Conservation (phyloP, 35 echinoderm and acorn worm species). For the Holothuria glaberrima region DNA sequence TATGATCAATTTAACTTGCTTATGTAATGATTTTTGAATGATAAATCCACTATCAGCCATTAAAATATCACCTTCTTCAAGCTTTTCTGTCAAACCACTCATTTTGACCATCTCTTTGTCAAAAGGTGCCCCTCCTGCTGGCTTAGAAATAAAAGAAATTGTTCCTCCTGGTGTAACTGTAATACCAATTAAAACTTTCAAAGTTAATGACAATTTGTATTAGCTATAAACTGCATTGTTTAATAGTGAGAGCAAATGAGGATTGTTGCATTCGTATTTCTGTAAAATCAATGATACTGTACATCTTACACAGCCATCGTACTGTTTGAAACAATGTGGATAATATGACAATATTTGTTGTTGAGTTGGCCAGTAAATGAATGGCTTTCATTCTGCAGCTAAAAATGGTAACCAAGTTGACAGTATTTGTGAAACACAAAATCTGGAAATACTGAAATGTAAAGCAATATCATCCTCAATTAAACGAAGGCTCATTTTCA, state of each 20-base stretch:
- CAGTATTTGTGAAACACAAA: conserved; percentile 71
- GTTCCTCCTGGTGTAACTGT: conserved; percentile 78
- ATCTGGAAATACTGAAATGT: conserved; percentile 65
- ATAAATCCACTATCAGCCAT: conserved; percentile 88
- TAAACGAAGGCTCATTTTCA: conserved; percentile 78
- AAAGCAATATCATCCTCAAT: conserved; percentile 66
- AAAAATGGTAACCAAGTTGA: conserved; percentile 85
- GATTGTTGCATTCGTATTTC: conserved; percentile 75
- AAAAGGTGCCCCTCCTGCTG: conserved; percentile 72
- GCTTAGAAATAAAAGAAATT: conserved; percentile 76
- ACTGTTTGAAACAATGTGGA: conserved; percentile 76
- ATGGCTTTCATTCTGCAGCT: conserved; percentile 56
- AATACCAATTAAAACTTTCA: conserved; percentile 69
- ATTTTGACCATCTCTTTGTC: conserved; percentile 72
- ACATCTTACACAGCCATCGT: conserved; percentile 68
- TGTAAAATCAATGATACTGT: conserved; percentile 88
- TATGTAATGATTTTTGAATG: conserved; percentile 82
- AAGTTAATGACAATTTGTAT: conserved; percentile 68
- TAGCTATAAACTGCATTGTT: conserved; percentile 80
- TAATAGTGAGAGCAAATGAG: conserved; percentile 54
- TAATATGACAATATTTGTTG: conserved; percentile 72
- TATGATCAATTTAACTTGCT: conserved; percentile 76
- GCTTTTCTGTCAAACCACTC: conserved; percentile 45
- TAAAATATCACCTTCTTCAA: conserved; percentile 75
- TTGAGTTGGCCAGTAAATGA: conserved; percentile 73